Evolutionary conservation across 2,113 vertebrate genomes (phyloP), one percentile per base, ranked within the genome.

Genomic region (Melozone crissalis): DNA sequence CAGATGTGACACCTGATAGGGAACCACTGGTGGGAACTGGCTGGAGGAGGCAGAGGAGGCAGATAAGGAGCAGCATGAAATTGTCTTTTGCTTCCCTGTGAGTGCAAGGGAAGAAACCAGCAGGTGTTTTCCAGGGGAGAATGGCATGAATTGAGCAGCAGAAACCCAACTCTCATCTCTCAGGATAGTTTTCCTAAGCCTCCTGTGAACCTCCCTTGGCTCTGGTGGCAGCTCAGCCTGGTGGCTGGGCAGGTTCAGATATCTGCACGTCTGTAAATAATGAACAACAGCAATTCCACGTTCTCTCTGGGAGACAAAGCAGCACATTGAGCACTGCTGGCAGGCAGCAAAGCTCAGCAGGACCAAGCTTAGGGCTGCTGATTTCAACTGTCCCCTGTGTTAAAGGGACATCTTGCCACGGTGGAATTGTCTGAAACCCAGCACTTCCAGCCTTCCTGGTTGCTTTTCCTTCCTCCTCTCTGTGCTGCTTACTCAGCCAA

Each of bases 1-100:
- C 96, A 95, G 92, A 94, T 83, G 93, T 91, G 94, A 93, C 79
- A 94, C 96, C 89, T 68, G 93, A 93, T 95, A 88, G 93, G 90
- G 76, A 95, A 93, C 51, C 79, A 3, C 78, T 93, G 95, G 84
- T 97, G 96, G 95, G 96, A 97, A 96, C 92, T 72, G 74, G 91
- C 77, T 67, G 87, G 87, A 69, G 58, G 77, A 75, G 59, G 89
- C 44, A 80, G 91, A 95, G 51, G 55, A 91, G 73, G 79, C 92
- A 94, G 95, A 97, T 91, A 87, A 97, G 95, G 81, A 92, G 55
- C 5, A 97, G 87, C 96, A 95, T 97, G 95, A 97, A 96, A 97
- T 97, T 93, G 63, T 92, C 72, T 96, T 96, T 94, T 94, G 84
- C 95, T 97, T 94, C 93, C 92, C 84, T 82, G 83, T 75, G 87